These are phyloP conservation scores for Eubasilissa splendida DNA, from an alignment of 2,888 invertebrate genomes.

Conservation along the genomic window DNA sequence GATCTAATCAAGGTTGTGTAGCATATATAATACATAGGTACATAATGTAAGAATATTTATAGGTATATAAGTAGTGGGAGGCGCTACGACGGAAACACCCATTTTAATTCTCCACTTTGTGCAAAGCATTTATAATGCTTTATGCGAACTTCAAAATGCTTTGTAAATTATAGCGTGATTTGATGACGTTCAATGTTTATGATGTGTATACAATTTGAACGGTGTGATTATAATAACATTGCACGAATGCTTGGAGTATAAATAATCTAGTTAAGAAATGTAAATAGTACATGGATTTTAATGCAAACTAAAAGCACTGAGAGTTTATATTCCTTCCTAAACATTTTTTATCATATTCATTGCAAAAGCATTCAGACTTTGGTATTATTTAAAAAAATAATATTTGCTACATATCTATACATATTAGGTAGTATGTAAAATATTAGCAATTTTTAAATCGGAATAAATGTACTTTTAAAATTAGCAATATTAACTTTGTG, in stretches of 20 bases:
- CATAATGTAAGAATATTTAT: conserved; percentile 9
- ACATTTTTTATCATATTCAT: too few species aligned
- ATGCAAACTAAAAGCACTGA: too few species aligned
- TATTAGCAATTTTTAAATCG: too few species aligned
- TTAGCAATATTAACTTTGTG: too few species aligned
- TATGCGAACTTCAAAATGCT: conserved; percentile 22
- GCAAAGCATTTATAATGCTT: conserved; percentile 40
- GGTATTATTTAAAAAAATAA: too few species aligned
- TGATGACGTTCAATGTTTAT: conserved; percentile 41
- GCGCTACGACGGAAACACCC: conserved; percentile 32
- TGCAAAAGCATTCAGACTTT: too few species aligned
- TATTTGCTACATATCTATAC: too few species aligned
- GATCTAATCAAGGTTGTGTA: conserved; percentile 12
- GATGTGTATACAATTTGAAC: conserved; percentile 47
- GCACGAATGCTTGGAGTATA: conserved; percentile 17
- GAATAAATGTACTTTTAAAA: too few species aligned
- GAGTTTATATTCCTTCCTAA: too few species aligned
- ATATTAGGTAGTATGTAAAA: too few species aligned
- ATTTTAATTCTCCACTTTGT: conserved; percentile 27
- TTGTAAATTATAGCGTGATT: conserved; percentile 22
- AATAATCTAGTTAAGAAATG: not conserved
- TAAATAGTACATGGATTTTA: too few species aligned
- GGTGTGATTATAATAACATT: conserved; percentile 28
- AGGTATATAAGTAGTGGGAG: conserved; percentile 31
- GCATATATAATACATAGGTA: not conserved